Percentiles rank a stretch among this genome's conserved stretches.
Evolutionary conservation across 2,888 invertebrate genomes (phyloP).

Genomic region (Eledona agricola): DNA sequence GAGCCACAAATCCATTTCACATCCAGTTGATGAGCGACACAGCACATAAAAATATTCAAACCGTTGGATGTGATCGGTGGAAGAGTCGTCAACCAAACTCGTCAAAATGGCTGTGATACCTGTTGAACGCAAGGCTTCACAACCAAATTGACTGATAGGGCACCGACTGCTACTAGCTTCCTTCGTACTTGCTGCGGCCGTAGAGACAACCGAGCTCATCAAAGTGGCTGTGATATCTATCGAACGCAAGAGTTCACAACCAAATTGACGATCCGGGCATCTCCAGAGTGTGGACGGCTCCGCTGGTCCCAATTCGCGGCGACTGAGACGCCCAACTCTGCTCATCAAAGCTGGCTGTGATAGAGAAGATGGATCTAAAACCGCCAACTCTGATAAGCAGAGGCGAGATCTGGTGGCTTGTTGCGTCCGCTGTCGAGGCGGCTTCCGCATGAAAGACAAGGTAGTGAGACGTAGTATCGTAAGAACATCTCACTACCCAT

Average conservation of each 20-base stretch:
- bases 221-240: constrained; percentile 98
- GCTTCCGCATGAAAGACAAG: constrained; percentile 94
- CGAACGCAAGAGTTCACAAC: constrained; percentile 80
- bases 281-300: constrained; percentile 18
- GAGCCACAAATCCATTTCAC: constrained; percentile 77
- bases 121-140: constrained; percentile 71
- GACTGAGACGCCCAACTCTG: constrained; percentile 68
- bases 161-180: constrained; percentile 46
- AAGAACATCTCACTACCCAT: constrained; percentile 96
- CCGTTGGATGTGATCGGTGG: constrained; percentile 43
- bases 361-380: constrained; percentile 78
- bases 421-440: constrained; percentile 35
- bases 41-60: constrained; percentile 42
- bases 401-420: constrained; percentile 47
- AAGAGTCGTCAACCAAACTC: constrained; percentile 76
- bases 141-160: constrained; percentile 81
- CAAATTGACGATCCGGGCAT: constrained; percentile 83
- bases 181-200: constrained; percentile 29
- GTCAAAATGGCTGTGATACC: constrained; percentile 98
- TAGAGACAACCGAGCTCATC: constrained; percentile 78
- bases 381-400: constrained; percentile 68
- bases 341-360: constrained; percentile 98
- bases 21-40: constrained; percentile 89
- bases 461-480: constrained; percentile 85
- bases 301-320: constrained; percentile 2